phyloP scores from a whole-genome alignment of 2,113 vertebrate genomes.

The Actenoides lindsayi region DNA sequence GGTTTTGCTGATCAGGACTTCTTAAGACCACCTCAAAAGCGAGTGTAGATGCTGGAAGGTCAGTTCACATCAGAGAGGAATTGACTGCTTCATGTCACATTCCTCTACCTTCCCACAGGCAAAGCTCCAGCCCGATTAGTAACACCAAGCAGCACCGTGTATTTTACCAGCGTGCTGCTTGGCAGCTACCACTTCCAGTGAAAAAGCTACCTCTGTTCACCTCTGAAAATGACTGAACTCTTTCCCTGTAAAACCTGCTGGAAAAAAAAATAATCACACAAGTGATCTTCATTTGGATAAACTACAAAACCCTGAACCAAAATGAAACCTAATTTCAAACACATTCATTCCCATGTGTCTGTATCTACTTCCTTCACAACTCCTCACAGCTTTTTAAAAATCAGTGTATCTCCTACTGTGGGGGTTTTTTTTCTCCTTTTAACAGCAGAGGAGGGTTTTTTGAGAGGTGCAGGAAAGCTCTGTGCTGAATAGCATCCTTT shows the following conservation, averaged over 20 bases:
- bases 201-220: not conserved
- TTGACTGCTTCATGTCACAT: not conserved
- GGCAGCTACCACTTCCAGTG: not conserved
- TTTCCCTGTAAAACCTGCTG: not conserved
- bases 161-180: not conserved
- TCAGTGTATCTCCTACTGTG: not conserved
- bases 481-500: not conserved
- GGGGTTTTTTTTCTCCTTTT: not conserved
- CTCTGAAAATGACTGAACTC: not conserved
- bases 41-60: not conserved
- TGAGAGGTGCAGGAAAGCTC: not conserved
- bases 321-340: not conserved
- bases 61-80: not conserved
- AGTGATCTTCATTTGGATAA: not conserved
- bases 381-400: not conserved
- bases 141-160: not conserved
- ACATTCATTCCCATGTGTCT: not conserved
- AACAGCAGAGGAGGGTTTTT: not conserved
- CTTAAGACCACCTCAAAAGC: not conserved
- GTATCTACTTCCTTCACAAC: not conserved
- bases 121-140: not conserved
- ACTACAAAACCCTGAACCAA: not conserved
- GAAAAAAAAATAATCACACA: not conserved
- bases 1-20: not conserved
- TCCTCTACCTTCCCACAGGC: not conserved